Conservation (phyloP, 1,140 invertebrate genomes). For the Drosophila rufa region DNA sequence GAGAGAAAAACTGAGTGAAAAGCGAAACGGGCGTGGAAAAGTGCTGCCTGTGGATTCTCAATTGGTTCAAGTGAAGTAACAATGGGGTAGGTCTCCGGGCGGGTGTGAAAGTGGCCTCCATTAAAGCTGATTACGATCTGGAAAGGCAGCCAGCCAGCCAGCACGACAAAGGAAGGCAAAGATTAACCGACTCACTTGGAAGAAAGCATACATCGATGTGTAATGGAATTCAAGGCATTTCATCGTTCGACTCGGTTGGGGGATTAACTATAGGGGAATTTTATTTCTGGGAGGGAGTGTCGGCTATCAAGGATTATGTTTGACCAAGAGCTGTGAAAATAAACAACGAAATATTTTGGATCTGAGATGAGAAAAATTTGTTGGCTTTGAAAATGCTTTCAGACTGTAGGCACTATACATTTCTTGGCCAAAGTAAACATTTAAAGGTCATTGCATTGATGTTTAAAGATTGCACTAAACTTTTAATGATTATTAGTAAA, state of each 20-base stretch:
- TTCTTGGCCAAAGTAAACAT: constrained; percentile 18
- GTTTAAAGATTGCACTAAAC: constrained; percentile 3
- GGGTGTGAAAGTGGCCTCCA: constrained; percentile 31
- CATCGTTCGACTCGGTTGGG: background rate
- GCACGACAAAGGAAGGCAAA: constrained; percentile 6
- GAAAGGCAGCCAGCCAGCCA: constrained; percentile 12
- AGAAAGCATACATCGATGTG: constrained; percentile 10
- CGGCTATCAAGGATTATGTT: constrained; percentile 12
- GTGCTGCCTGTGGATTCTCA: constrained; percentile 24
- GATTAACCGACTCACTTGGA: constrained; percentile 23
- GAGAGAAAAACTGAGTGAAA: constrained; percentile 4
- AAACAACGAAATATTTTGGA: background rate
- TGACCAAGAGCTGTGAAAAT: constrained; percentile 5
- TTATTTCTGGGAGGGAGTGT: background rate
- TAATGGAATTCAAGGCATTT: constrained; percentile 17
- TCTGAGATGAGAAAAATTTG: background rate
- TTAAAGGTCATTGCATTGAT: constrained; percentile 21
- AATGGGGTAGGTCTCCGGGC: constrained; percentile 40
- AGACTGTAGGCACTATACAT: constrained; percentile 3
- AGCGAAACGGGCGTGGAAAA: constrained; percentile 13
- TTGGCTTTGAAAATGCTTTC: constrained; percentile 16
- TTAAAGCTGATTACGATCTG: constrained; percentile 33
- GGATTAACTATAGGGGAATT: constrained; percentile 5
- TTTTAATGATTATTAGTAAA: background rate
- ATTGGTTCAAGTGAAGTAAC: constrained; percentile 41